Conservation (phyloP, 2,888 invertebrate species). For the Myathropa florea region DNA sequence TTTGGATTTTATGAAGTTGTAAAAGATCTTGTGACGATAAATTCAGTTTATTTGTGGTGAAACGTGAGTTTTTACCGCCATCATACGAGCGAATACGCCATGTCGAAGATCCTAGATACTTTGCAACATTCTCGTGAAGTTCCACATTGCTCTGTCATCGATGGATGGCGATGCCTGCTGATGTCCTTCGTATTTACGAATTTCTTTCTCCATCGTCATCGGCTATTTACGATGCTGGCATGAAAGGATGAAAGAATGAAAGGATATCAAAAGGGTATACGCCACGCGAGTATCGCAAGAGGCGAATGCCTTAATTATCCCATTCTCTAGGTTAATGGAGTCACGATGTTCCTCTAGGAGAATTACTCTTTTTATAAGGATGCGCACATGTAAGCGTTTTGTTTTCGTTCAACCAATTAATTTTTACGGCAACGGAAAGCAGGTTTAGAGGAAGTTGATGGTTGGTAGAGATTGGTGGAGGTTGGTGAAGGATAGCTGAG, state of each 20-base stretch:
- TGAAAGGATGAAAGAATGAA: conserved; percentile 35
- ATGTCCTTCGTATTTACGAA: conserved; percentile 18
- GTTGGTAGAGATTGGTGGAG: neutral
- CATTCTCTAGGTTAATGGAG: conserved; percentile 52
- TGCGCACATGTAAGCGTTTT: conserved; percentile 41
- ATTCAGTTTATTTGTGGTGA: conserved; percentile 56
- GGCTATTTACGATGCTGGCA: conserved; percentile 50
- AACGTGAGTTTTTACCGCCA: conserved; percentile 51
- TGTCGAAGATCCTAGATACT: conserved; percentile 32
- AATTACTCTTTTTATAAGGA: conserved; percentile 45
- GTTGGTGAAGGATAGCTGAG: neutral
- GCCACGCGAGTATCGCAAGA: conserved; percentile 3
- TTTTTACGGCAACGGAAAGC: conserved; percentile 31
- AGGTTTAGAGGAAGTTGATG: neutral
- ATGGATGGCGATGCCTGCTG: conserved; percentile 7
- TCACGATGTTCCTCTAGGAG: conserved; percentile 48
- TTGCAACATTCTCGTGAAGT: conserved; percentile 41
- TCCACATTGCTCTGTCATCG: neutral
- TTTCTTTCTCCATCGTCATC: neutral
- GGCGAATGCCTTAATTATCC: conserved; percentile 63
- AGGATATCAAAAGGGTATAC: conserved; percentile 53
- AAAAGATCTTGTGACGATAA: conserved; percentile 61
- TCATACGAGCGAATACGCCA: neutral
- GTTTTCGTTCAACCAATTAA: conserved; percentile 48
- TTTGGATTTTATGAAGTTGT: conserved; percentile 59